Conservation (phyloP, 2,797 vertebrate genomes). For the Nyctibius grandis region DNA sequence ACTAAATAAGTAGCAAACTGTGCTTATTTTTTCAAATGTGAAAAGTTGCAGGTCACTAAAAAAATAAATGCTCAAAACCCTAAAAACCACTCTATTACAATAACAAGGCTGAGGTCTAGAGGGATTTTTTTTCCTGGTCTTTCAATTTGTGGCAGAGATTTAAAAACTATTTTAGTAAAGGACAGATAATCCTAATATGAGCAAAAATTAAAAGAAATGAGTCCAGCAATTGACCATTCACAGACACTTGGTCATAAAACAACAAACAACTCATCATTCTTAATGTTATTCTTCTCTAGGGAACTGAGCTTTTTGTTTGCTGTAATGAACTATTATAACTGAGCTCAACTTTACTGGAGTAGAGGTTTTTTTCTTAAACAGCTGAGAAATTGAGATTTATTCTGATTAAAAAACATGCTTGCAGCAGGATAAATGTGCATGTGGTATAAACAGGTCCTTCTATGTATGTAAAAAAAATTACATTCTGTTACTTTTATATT, state of each 20-base stretch:
- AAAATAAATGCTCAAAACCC: background rate
- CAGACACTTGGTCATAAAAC: constrained; percentile 8
- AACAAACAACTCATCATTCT: background rate
- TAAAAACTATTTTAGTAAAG: background rate
- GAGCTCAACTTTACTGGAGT: background rate
- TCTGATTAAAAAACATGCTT: background rate
- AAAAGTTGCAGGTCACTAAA: background rate
- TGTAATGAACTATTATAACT: constrained; percentile 37
- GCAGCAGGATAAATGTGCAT: background rate
- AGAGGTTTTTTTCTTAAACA: background rate
- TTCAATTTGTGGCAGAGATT: background rate
- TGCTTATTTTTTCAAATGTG: background rate
- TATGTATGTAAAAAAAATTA: background rate
- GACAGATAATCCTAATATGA: constrained; percentile 2
- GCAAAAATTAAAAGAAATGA: constrained; percentile 1
- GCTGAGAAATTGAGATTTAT: background rate
- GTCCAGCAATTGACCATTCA: background rate
- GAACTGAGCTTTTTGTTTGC: constrained; percentile 33
- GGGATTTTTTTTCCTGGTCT: background rate
- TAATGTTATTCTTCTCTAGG: constrained; percentile 34
- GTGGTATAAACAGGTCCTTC: background rate
- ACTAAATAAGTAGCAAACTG: background rate
- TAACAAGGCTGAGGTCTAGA: background rate
- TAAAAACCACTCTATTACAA: background rate
- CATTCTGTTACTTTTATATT: background rate